A percentile compares a stretch with the other conserved stretches of the same genome.
phyloP scores from a whole-genome alignment of 2,113 vertebrate species.

The Phocoena phocoena region DNA sequence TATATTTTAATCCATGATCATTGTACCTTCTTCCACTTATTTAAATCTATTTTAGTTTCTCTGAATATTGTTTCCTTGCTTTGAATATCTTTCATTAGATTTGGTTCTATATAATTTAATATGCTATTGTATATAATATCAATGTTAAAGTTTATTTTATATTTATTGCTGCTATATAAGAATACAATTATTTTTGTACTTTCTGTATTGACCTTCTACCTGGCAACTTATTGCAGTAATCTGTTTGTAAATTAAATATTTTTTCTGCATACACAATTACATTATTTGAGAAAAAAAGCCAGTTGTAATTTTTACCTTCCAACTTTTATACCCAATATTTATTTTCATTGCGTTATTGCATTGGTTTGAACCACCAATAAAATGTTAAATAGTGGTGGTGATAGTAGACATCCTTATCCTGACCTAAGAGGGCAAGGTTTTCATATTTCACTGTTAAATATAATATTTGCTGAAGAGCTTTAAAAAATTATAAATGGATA shows the following conservation, averaged over 20 bases:
- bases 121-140: not conserved
- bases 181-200: not conserved
- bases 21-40: not conserved
- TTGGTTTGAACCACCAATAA: not conserved
- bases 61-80: not conserved
- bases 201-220: not conserved
- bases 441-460: not conserved
- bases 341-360: not conserved
- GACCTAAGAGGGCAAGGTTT: not conserved
- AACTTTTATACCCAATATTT: not conserved
- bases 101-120: slow-evolving; percentile 1
- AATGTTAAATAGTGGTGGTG: not conserved
- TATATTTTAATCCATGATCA: not conserved
- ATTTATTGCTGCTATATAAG: not conserved
- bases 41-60: not conserved
- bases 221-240: not conserved
- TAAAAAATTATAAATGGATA: not conserved
- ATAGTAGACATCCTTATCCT: not conserved
- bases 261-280: not conserved
- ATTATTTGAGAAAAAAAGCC: not conserved
- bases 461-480: not conserved
- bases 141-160: not conserved
- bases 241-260: not conserved
- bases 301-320: not conserved
- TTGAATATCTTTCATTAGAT: not conserved